Conservation (phyloP, 1,140 invertebrate genomes). For the Dinothrombium tinctorium region DNA sequence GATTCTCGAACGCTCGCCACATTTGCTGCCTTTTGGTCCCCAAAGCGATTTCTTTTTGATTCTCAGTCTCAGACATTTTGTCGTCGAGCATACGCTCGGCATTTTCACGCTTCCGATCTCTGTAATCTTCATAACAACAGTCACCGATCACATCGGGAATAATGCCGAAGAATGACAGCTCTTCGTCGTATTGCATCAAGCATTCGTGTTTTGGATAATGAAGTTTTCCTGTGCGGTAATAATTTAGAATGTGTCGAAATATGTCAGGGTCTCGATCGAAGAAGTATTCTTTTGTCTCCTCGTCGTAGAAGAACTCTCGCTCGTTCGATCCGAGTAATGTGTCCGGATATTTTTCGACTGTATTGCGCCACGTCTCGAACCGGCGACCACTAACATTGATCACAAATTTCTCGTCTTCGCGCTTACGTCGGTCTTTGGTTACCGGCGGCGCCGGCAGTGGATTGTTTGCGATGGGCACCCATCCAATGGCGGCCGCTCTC, state of each 20-base stretch:
- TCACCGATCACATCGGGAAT: slow-evolving; percentile 92
- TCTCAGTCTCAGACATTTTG: slow-evolving; percentile 73
- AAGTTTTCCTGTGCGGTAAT: slow-evolving; percentile 92
- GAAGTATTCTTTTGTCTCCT: slow-evolving; percentile 92
- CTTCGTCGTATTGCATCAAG: slow-evolving; percentile 93
- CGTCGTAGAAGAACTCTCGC: slow-evolving; percentile 97
- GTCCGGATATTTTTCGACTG: slow-evolving; percentile 96
- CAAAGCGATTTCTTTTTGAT: slow-evolving; percentile 37
- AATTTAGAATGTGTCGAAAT: slow-evolving; percentile 94
- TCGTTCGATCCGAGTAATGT: slow-evolving; percentile 92
- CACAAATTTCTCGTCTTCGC: slow-evolving; percentile 77
- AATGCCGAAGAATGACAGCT: slow-evolving; percentile 96
- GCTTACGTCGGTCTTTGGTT: slow-evolving; percentile 44
- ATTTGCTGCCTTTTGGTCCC: slow-evolving; percentile 77
- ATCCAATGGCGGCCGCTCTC: slow-evolving; percentile 91
- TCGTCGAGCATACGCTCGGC: slow-evolving; percentile 95
- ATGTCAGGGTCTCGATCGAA: slow-evolving; percentile 98
- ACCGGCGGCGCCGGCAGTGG: slow-evolving; percentile 62
- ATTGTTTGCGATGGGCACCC: slow-evolving; percentile 49
- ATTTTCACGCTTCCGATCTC: slow-evolving; percentile 93
- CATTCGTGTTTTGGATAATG: slow-evolving; percentile 99
- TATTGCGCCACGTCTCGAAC: slow-evolving; percentile 98
- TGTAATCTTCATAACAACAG: slow-evolving; percentile 96
- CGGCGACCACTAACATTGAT: slow-evolving; percentile 49
- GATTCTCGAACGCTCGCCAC: slow-evolving; percentile 99